These are phyloP conservation scores for Ptychodera flava DNA, from an alignment of 35 echinoderm and acorn worm species.

Conservation along the genomic window DNA sequence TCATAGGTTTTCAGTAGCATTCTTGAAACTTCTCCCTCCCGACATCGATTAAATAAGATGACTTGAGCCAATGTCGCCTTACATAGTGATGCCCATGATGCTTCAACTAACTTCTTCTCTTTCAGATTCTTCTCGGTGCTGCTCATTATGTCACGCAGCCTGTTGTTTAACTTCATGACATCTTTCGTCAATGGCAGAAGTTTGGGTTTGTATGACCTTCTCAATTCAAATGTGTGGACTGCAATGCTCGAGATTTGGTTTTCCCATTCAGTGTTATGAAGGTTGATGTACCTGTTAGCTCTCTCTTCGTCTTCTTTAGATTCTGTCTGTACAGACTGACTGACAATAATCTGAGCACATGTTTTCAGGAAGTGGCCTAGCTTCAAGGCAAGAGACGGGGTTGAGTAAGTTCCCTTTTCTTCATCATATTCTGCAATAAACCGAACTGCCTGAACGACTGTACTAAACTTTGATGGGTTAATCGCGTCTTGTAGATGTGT, in stretches of 20 bases:
- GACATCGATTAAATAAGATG: neutral
- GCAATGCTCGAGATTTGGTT: neutral
- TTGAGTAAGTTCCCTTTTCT: slow-evolving; percentile 5
- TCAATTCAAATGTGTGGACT: neutral
- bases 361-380: slow-evolving; percentile 10
- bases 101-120: neutral
- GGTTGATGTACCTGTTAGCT: neutral
- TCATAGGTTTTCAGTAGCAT: neutral
- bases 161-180: neutral
- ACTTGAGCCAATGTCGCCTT: neutral
- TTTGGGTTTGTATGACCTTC: neutral
- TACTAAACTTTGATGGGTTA: slow-evolving; percentile 19
- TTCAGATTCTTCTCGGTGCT: neutral
- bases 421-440: slow-evolving; percentile 27
- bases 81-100: neutral
- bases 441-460: slow-evolving; percentile 16
- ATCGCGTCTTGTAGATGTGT: slow-evolving; percentile 7
- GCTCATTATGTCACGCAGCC: neutral
- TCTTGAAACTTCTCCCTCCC: neutral
- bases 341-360: slow-evolving; percentile 15
- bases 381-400: slow-evolving; percentile 24
- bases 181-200: neutral
- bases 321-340: neutral
- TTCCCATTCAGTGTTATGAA: slow-evolving; percentile 16
- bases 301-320: slow-evolving; percentile 4